These are phyloP conservation scores for Enteromius afrohamiltoni DNA, from an alignment of 2,797 vertebrate species.

Conservation along the genomic window DNA sequence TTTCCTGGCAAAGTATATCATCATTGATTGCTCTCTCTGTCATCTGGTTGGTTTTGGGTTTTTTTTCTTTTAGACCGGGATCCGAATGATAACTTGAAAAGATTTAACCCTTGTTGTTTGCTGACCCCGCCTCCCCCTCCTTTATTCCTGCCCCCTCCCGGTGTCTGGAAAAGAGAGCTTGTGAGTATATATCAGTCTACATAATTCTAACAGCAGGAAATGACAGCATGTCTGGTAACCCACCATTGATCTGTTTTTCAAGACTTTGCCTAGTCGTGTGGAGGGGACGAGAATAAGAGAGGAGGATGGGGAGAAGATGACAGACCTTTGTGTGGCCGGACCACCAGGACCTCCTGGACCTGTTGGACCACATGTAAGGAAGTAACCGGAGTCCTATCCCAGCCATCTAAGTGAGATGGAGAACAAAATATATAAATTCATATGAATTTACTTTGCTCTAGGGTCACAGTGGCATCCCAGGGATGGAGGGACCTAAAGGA, in stretches of 20 bases:
- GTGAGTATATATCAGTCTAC: constrained; percentile 33
- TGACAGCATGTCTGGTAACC: background rate
- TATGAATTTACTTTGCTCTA: constrained; percentile 28
- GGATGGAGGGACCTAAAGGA: constrained; percentile 53
- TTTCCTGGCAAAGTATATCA: background rate
- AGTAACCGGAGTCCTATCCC: too few species aligned
- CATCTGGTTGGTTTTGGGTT: background rate
- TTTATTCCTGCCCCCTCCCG: constrained; percentile 55
- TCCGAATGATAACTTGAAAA: constrained; percentile 38
- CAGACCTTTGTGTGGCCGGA: constrained; percentile 28
- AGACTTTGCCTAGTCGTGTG: constrained; percentile 30
- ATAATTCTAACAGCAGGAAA: background rate
- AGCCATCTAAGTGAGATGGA: background rate
- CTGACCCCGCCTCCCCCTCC: constrained; percentile 55
- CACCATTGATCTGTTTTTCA: background rate
- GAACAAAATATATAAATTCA: background rate
- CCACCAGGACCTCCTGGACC: constrained; percentile 54
- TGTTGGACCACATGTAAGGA: constrained; percentile 44
- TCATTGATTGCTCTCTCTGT: background rate
- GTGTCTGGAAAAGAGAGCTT: constrained; percentile 36
- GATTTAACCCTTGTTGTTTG: constrained; percentile 58
- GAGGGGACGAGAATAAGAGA: background rate
- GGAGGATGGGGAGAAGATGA: constrained; percentile 20
- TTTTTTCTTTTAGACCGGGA: background rate
- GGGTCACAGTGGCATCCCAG: constrained; percentile 48